Conservation (phyloP, 2,797 vertebrate genomes). For the Gymnopithys bicolor region DNA sequence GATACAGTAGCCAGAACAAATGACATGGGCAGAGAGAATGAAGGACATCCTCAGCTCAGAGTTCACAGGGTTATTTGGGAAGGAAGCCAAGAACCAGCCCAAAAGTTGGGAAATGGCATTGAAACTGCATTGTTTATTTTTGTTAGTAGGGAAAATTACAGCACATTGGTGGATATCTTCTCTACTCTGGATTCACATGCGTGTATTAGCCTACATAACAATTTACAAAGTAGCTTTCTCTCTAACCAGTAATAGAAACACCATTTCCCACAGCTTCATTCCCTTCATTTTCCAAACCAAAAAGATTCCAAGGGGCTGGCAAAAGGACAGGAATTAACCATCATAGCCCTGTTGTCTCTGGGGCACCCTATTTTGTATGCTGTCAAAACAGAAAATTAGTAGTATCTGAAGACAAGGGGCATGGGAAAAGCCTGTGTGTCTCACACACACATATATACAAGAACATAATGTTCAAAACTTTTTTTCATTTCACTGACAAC, state of each 20-base stretch:
- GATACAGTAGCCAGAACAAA: background rate
- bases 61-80: background rate
- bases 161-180: background rate
- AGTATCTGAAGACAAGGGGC: background rate
- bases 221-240: background rate
- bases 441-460: background rate
- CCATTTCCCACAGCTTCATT: background rate
- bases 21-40: background rate
- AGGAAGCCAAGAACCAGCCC: background rate
- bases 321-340: background rate
- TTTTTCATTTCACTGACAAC: background rate
- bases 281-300: background rate
- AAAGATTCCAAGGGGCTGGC: background rate
- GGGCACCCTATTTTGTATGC: background rate
- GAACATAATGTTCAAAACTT: background rate
- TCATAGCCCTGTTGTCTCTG: background rate
- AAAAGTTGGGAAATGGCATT: background rate
- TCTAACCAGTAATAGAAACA: background rate
- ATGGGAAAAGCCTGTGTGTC: background rate
- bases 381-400: background rate
- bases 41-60: background rate
- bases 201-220: rapidly evolving
- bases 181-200: background rate
- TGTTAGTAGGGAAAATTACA: background rate
- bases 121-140: background rate